Base-by-base conservation (phyloP, 2,888 invertebrate genomes). In the Hirtodrosophila alboralis region DNA sequence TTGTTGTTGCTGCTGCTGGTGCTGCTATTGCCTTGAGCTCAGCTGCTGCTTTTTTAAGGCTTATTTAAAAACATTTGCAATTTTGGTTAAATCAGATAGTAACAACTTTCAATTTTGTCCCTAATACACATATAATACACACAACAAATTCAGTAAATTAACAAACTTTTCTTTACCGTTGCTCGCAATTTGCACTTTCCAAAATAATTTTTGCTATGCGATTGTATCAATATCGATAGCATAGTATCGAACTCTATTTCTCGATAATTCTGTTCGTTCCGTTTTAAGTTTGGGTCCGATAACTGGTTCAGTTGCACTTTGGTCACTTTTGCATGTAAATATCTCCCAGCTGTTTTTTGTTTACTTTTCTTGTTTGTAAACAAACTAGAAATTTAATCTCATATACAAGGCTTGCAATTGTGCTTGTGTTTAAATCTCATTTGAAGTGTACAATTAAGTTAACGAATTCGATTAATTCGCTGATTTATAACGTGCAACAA, bases 101-200 rank as follows among this genome's bases (percentile, higher is more conserved):
- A 40, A 26, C 10, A 18, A 31, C 5, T 27, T 45, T 12, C 9
- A 13, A 7, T 28, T 48, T 30, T 7, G 9, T 40, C 10, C 3
- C 10, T 13, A 16, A 21, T 14, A 30, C 9, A 33, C 18, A 5
- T 18, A 18, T 18, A 14, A n/a, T 28, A 26, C 27, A 9, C 21
- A 43, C 38, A 34, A 48, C 14, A 51, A 14, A 13, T 9, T 31
- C 10, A 41, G 4, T 16, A 31, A 43, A 9, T 13, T 8, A 44
- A 21, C 33, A 14, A n/a, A 34, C 13, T 52, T 41, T 44, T 21
- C 27, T 47, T 64, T 69, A 64, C 65, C 71, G 69, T 63, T 69
- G 70, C 28, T 71, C 57, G 51, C 59, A 65, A 48, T 71, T 71
- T 40, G 59, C 68, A 70, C 71, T 69, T 69, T 69, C 71, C 64